phyloP scores from a whole-genome alignment of 2,797 vertebrate species.

The Chaetodon trifasciatus region DNA sequence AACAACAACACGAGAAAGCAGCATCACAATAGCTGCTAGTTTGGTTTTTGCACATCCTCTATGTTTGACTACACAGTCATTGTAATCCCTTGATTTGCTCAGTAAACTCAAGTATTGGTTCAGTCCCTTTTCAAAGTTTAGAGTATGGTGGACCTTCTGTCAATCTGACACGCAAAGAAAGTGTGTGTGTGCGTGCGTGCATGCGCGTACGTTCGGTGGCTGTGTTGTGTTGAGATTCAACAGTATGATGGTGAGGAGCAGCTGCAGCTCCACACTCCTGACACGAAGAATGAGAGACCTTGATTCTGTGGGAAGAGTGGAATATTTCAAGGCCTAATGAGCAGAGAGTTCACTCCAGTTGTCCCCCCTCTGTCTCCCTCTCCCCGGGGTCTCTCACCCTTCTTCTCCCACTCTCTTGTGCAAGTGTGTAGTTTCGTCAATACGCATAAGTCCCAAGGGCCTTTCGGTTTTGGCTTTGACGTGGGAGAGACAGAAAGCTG shows the following conservation, averaged over 20 bases:
- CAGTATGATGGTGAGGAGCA: constrained; percentile 65
- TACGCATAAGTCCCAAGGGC: constrained; percentile 51
- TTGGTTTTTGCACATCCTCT: too few species aligned
- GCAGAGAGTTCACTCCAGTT: constrained; percentile 50
- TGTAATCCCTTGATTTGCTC: not conserved
- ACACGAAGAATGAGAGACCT: constrained; percentile 32
- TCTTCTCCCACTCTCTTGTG: constrained; percentile 12
- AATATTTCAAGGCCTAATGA: constrained; percentile 63
- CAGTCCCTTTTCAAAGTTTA: not conserved
- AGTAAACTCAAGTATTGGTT: not conserved
- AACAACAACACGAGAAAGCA: not conserved
- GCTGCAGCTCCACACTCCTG: constrained; percentile 69
- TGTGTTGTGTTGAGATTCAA: constrained; percentile 19
- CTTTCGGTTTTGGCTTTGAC: constrained; percentile 38
- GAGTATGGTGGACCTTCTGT: not conserved
- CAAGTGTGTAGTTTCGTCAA: constrained; percentile 55
- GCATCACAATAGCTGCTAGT: not conserved
- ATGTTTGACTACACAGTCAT: too few species aligned
- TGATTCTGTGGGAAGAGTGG: constrained; percentile 45
- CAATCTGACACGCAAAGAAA: not conserved
- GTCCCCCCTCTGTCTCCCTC: not conserved
- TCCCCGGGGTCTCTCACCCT: constrained; percentile 4
- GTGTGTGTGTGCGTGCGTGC: not conserved
- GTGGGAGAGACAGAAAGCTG: constrained; percentile 19
- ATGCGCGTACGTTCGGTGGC: not conserved